Evolutionary conservation across 1,140 invertebrate species (phyloP).

Genomic region (Ceratitis capitata): DNA sequence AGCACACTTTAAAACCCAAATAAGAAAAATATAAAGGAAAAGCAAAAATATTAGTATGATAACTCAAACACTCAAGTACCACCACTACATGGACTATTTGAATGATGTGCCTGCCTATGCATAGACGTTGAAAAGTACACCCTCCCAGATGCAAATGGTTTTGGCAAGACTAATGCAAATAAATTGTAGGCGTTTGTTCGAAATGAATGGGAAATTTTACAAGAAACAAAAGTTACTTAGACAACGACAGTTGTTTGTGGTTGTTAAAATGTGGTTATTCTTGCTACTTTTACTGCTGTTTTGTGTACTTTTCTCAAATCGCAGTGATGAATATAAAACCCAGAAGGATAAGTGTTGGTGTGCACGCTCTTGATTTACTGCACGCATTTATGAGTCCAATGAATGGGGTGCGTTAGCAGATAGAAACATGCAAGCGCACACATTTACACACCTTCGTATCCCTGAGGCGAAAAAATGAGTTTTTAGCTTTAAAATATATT

Average conservation of each 20-base stretch:
- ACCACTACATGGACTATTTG: neutral
- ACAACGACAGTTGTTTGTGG: neutral
- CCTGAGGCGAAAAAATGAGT: no score
- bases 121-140: neutral
- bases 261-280: neutral
- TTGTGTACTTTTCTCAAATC: neutral
- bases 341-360: neutral
- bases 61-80: neutral
- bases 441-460: no score
- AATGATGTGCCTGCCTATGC: neutral
- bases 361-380: neutral
- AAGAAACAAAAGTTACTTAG: neutral
- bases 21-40: neutral
- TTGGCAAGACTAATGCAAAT: neutral
- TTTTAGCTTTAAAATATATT: neutral
- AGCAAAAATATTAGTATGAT: neutral
- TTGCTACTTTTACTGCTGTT: neutral
- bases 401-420: neutral
- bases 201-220: slow-evolving; percentile 8
- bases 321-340: neutral
- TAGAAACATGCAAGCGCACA: neutral
- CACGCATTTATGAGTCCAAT: slow-evolving; percentile 13
- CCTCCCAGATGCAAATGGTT: neutral
- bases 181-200: slow-evolving; percentile 2
- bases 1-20: neutral